A percentile compares a stretch with the other conserved stretches of the same genome.
Evolutionary conservation across 1,140 invertebrate genomes (phyloP).

Genomic region (Musca domestica): DNA sequence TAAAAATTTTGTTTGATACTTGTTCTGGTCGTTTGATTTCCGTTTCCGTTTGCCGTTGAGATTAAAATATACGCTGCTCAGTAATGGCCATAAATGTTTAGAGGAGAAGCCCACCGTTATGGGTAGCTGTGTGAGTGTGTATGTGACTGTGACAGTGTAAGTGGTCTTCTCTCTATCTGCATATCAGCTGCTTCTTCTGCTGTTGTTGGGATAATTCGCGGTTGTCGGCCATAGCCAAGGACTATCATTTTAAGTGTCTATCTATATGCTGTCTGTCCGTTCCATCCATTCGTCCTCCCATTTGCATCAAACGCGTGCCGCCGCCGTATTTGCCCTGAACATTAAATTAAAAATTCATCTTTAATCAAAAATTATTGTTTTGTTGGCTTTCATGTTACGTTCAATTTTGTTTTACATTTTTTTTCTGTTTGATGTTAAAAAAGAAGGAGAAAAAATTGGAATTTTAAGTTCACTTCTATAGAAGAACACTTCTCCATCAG

Average conservation of each 20-base stretch:
- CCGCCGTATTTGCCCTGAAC: background rate
- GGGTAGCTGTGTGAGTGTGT: too few species aligned
- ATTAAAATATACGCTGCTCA: slow-evolving; percentile 52
- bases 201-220: slow-evolving; percentile 24
- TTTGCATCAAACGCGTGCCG: slow-evolving; percentile 16
- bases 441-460: too few species aligned
- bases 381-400: too few species aligned
- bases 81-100: too few species aligned
- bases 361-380: slow-evolving; percentile 55
- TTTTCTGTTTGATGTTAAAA: too few species aligned
- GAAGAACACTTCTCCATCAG: too few species aligned
- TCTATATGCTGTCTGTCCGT: slow-evolving; percentile 13
- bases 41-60: slow-evolving; percentile 53
- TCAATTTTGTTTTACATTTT: too few species aligned
- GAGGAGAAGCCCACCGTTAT: too few species aligned
- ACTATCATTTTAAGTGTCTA: slow-evolving; percentile 16
- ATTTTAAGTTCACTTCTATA: too few species aligned
- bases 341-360: slow-evolving; percentile 55
- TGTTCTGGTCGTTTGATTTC: slow-evolving; percentile 55
- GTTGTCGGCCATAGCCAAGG: slow-evolving; percentile 30
- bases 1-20: slow-evolving; percentile 50
- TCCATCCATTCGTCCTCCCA: slow-evolving; percentile 11
- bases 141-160: too few species aligned
- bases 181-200: background rate
- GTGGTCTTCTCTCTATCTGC: slow-evolving; percentile 30